A percentile compares a stretch with the other conserved stretches of the same genome.
These are phyloP conservation scores for Psephotus haematonotus DNA, from an alignment of 2,113 vertebrate genomes.

Conservation along the genomic window DNA sequence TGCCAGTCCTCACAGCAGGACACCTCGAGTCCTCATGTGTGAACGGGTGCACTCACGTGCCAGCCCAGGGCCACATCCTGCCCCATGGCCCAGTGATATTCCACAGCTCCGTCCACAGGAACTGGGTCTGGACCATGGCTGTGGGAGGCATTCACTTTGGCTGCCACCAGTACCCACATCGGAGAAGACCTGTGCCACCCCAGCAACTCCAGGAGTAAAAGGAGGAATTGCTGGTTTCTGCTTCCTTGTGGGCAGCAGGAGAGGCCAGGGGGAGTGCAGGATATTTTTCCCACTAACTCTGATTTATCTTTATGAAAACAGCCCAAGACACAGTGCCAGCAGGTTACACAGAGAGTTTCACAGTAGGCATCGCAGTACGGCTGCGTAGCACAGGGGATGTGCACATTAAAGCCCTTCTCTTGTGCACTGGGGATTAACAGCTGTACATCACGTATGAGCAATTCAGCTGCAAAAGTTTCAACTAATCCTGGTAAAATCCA, in stretches of 20 bases:
- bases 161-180: background rate
- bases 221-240: background rate
- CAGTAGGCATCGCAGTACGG: fast-evolving
- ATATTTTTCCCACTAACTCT: background rate
- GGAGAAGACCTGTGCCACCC: background rate
- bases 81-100: fast-evolving
- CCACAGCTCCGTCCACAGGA: background rate
- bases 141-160: fast-evolving
- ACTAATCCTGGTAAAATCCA: background rate
- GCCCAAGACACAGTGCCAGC: background rate
- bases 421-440: background rate
- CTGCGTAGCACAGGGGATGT: background rate
- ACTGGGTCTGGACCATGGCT: background rate
- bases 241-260: background rate
- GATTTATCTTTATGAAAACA: background rate
- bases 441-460: background rate
- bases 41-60: background rate
- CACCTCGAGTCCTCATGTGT: background rate
- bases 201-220: background rate
- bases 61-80: background rate
- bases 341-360: background rate
- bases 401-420: background rate
- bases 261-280: background rate
- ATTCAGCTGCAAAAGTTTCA: background rate
- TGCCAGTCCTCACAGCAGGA: background rate